Evolutionary conservation across 2,113 vertebrate genomes (phyloP).

Genomic region (Callaeas wilsoni): DNA sequence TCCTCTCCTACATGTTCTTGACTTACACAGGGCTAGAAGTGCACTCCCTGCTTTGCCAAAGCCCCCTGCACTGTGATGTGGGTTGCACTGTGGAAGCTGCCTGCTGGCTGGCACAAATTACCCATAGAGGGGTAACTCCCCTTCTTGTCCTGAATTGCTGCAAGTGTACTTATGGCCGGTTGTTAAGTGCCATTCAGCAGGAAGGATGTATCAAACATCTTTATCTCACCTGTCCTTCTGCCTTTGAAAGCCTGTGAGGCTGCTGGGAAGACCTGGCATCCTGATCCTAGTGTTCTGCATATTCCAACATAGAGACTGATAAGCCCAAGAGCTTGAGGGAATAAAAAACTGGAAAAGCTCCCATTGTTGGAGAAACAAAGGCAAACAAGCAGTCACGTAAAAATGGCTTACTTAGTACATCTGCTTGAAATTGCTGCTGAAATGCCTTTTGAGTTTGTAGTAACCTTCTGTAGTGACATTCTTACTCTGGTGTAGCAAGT

Average conservation of each 20-base stretch:
- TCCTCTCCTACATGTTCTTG: not conserved
- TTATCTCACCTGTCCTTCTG: not conserved
- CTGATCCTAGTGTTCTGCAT: not conserved
- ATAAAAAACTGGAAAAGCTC: not conserved
- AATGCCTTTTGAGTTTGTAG: not conserved
- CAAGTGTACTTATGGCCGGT: not conserved
- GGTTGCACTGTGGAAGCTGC: not conserved
- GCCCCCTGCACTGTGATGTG: not conserved
- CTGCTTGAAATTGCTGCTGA: not conserved
- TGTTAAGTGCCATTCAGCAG: not conserved
- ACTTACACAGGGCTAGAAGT: not conserved
- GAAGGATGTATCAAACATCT: not conserved
- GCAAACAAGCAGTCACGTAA: not conserved
- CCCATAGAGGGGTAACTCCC: not conserved
- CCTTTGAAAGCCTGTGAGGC: not conserved
- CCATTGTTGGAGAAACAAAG: not conserved
- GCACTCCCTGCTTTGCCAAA: not conserved
- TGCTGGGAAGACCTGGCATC: not conserved
- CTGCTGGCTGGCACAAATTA: not conserved
- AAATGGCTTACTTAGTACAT: not conserved
- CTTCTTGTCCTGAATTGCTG: not conserved
- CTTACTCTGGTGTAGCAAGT: not conserved
- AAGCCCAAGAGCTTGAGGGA: not conserved
- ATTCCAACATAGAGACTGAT: not conserved
- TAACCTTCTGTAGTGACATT: not conserved